Base-by-base conservation (phyloP, 2,797 vertebrate species). In the Lycodopsis pacificus region DNA sequence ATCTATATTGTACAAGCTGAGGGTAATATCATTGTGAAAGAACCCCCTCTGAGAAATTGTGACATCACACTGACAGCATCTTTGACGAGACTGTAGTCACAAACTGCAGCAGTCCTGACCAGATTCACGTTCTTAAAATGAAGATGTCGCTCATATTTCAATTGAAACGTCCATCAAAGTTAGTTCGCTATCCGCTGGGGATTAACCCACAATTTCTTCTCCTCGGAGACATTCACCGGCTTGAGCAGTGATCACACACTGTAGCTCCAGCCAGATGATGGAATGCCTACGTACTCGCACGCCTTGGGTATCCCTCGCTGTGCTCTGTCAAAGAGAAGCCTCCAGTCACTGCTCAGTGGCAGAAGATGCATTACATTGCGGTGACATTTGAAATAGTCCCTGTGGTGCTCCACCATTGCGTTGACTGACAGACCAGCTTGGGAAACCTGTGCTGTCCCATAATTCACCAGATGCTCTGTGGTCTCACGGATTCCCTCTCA, bases 301-400 rank as follows among this genome's bases (percentile, higher is more conserved):
- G 81, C 88, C 91, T 83, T 89, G 86, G 88, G 89, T 92, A 87
- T 91, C 88, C 74, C 86, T 85, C 83, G 87, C 87, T 88, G 84
- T 91, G 74, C 85, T 92, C 91, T 88, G 91, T 93, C 92, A 95
- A 77, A 86, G 81, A 85, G 85, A 84, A 85, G 91, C 90, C 88
- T 92, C 89, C 81, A 92, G 91, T 93, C 89, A 85, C 81, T 91
- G 89, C 88, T 94, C 91, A 89, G 89, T 92, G 91, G 91, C 91
- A 92, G 83, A 91, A 93, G 94, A 95, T 93, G 86, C 92, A 94
- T 95, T 94, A 93, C 92, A 86, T 90, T 75, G 82, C 71, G 65
- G 88, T 93, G 91, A 95, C 94, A 92, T 92, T 93, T 79, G 65
- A 88, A 93, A 93, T 90, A 83, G 91, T 92, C 92, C 92, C 93